Evolutionary conservation across 1,140 invertebrate species (phyloP).

Genomic region (Trypoxylus dichotomus): DNA sequence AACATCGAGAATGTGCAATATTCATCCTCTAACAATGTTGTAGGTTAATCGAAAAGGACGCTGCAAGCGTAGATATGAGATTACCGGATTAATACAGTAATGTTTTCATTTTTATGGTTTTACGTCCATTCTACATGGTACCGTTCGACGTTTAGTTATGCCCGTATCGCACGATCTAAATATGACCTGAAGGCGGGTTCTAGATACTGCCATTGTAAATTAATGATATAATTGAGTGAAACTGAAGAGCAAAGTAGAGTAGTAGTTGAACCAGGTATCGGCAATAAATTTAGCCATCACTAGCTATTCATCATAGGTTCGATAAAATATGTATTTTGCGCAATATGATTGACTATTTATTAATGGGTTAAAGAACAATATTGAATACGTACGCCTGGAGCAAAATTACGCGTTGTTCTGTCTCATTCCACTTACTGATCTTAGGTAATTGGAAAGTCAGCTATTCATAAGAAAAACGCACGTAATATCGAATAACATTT

Average conservation of each 20-base stretch:
- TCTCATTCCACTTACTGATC: too few relatives aligned
- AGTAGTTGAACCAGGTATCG: neutral
- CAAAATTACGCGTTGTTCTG: too few relatives aligned
- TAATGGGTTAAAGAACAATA: too few relatives aligned
- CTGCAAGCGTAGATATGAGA: neutral
- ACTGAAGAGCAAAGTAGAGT: neutral
- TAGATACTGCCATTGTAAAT: neutral
- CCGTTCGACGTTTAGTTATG: neutral
- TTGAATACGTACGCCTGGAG: too few relatives aligned
- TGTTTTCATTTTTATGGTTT: conserved; percentile 21
- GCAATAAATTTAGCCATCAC: neutral
- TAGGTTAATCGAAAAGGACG: neutral
- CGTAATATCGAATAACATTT: too few relatives aligned
- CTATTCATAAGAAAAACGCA: too few relatives aligned
- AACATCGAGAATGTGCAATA: neutral
- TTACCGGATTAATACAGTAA: conserved; percentile 2
- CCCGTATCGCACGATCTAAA: neutral
- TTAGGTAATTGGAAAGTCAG: too few relatives aligned
- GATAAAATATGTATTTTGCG: neutral
- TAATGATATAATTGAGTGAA: conserved; percentile 6
- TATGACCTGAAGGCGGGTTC: neutral
- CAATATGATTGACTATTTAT: neutral
- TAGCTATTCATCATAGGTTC: neutral
- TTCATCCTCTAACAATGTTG: neutral
- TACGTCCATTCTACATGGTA: neutral